Evolutionary conservation across 2,888 invertebrate genomes (phyloP), one percentile per base, ranked within the genome.

Genomic region (Cetonia aurata): DNA sequence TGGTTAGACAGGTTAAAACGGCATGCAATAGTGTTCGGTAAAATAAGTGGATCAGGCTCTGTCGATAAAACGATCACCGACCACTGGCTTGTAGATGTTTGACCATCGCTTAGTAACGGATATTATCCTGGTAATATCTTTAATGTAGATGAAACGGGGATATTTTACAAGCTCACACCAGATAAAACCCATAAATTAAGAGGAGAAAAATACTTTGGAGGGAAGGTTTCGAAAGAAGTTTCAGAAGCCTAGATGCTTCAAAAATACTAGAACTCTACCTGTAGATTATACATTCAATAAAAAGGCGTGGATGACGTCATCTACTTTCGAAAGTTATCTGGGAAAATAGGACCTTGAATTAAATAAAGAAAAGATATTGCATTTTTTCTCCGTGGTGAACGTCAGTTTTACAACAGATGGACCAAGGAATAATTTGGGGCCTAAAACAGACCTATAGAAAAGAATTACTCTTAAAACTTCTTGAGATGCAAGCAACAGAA

Each of bases 211-310:
- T 46, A 12, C 10, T 46, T 46, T 46, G 3, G 46, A 9, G 3
- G 13, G 33, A 33, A 33, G 33, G 4, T 33, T 33, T 33, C 33
- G 33, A 33, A 33, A 33, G 33, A 33, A 33, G 33, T 33, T 33
- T 33, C 6, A 33, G 33, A 33, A 6, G 33, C 33, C 33, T 33
- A 33, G 33, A 33, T 25, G 53, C 53, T 53, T 53, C 31, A 53
- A 53, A 53, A n/a, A n/a, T n/a, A n/a, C n/a, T n/a, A n/a, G n/a
- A n/a, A n/a, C n/a, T n/a, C n/a, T n/a, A n/a, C n/a, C 53, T 53
- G 53, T 53, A 25, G 9, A 53, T 19, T 53, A 53, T 25, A 53
- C 53, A 53, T 53, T 53, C 53, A 53, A 53, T 53, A 53, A 19
- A n/a, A n/a, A n/a, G n/a, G 17, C 53, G 19, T 53, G 19, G 19